phyloP scores from a whole-genome alignment of 2,888 invertebrate species.

The Diaprepes abbreviatus region DNA sequence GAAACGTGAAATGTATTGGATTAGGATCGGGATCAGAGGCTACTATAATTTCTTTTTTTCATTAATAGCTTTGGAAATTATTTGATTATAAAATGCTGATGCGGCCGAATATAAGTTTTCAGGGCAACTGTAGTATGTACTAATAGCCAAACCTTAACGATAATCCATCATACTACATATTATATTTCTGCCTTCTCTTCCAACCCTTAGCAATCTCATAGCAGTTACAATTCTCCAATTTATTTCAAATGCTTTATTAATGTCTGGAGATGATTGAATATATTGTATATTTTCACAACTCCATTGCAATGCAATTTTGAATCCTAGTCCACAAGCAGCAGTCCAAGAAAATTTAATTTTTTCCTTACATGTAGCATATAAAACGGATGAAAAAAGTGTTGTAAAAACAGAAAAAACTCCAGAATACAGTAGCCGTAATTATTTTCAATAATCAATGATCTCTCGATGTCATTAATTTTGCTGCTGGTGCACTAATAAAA shows the following conservation, averaged over 20 bases:
- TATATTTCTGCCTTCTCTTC: constrained; percentile 16
- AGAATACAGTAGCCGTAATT: not conserved
- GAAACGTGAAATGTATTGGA: not conserved
- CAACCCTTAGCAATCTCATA: not conserved
- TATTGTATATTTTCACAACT: too few species aligned
- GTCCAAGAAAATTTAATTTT: not conserved
- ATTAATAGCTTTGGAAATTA: constrained; percentile 38
- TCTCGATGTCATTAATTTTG: not conserved
- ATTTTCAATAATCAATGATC: constrained; percentile 1
- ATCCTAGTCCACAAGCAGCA: too few species aligned
- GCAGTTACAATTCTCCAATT: not conserved
- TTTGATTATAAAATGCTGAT: constrained; percentile 35
- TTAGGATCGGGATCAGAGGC: not conserved
- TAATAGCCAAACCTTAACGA: constrained; percentile 18
- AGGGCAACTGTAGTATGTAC: constrained; percentile 33
- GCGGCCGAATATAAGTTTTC: constrained; percentile 35
- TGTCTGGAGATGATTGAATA: not conserved
- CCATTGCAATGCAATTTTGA: too few species aligned
- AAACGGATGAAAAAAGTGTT: not conserved
- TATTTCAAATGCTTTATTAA: not conserved
- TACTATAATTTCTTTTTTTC: constrained; percentile 18
- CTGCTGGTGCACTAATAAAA: constrained; percentile 15
- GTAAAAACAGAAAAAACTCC: not conserved
- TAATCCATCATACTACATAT: constrained; percentile 23
- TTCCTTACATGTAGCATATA: not conserved